These are phyloP conservation scores for Apoda limacodes DNA, from an alignment of 2,888 invertebrate species.

Conservation along the genomic window DNA sequence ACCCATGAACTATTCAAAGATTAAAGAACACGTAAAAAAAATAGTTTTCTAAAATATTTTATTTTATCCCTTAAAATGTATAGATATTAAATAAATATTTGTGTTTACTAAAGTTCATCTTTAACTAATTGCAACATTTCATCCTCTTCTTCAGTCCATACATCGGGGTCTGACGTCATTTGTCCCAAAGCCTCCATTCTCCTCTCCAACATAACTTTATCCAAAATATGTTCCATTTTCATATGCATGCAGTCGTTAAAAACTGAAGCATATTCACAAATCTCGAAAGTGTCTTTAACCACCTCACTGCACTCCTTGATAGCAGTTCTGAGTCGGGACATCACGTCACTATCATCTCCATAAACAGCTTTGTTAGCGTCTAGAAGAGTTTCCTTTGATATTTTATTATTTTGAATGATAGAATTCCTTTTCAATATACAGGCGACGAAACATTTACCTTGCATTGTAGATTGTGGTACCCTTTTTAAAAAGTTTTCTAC, in stretches of 20 bases:
- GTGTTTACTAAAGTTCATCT: slow-evolving; percentile 46
- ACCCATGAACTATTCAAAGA: too few relatives aligned
- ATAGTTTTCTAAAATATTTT: too few relatives aligned
- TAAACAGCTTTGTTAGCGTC: slow-evolving; percentile 44
- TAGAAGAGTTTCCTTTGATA: slow-evolving; percentile 35
- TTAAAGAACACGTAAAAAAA: too few relatives aligned
- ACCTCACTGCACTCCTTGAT: slow-evolving; percentile 36
- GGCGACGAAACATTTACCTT: slow-evolving; percentile 59
- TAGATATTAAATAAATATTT: too few relatives aligned
- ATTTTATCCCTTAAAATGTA: too few relatives aligned
- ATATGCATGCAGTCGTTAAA: slow-evolving; percentile 65
- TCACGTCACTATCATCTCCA: slow-evolving; percentile 50
- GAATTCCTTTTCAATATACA: slow-evolving; percentile 50
- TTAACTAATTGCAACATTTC: slow-evolving; percentile 46
- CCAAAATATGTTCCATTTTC: slow-evolving; percentile 57
- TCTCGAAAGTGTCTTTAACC: slow-evolving; percentile 46
- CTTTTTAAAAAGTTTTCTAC: slow-evolving; percentile 51
- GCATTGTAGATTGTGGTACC: slow-evolving; percentile 40
- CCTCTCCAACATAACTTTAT: slow-evolving; percentile 51
- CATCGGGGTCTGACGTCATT: slow-evolving; percentile 42
- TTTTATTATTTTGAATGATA: slow-evolving; percentile 47
- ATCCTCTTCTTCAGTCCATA: slow-evolving; percentile 49
- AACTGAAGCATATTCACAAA: slow-evolving; percentile 54
- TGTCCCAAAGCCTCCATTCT: slow-evolving; percentile 54
- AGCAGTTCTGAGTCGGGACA: slow-evolving; percentile 36